Evolutionary conservation across 64 coral and sea anemone genomes (phyloP).

Genomic region (Stichodactyla mertensii): DNA sequence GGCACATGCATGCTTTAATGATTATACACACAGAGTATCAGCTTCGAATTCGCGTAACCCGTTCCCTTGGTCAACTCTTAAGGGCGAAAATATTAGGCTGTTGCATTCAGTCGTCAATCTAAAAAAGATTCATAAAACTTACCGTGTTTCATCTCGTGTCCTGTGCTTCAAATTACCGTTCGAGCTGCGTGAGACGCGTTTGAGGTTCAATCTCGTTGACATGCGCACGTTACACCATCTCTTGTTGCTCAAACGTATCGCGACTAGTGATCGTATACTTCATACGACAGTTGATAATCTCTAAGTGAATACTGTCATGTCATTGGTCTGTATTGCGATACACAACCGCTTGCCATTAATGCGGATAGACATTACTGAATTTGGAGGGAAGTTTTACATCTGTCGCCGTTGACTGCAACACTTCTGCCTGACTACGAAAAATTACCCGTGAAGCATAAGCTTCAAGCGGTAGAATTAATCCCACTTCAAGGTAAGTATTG

Average conservation of each 20-base stretch:
- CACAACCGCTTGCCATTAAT: background rate
- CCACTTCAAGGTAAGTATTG: background rate
- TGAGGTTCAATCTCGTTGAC: background rate
- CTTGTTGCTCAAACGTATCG: background rate
- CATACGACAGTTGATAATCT: background rate
- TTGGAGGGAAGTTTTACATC: background rate
- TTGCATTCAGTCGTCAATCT: background rate
- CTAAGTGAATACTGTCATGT: background rate
- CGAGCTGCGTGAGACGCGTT: background rate
- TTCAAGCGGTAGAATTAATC: background rate
- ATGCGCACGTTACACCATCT: background rate
- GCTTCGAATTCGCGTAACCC: background rate
- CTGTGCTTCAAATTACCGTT: background rate
- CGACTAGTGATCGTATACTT: background rate
- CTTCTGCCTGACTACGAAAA: background rate
- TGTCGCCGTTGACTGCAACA: background rate
- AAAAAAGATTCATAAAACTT: background rate
- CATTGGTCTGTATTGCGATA: background rate
- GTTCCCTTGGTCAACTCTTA: background rate
- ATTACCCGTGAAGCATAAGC: background rate
- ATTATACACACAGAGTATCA: background rate
- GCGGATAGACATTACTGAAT: background rate
- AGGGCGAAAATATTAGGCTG: background rate
- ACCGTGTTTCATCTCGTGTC: background rate
- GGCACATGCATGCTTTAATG: background rate